Base-by-base conservation (phyloP, 2,888 invertebrate genomes). In the Laothoe populi region DNA sequence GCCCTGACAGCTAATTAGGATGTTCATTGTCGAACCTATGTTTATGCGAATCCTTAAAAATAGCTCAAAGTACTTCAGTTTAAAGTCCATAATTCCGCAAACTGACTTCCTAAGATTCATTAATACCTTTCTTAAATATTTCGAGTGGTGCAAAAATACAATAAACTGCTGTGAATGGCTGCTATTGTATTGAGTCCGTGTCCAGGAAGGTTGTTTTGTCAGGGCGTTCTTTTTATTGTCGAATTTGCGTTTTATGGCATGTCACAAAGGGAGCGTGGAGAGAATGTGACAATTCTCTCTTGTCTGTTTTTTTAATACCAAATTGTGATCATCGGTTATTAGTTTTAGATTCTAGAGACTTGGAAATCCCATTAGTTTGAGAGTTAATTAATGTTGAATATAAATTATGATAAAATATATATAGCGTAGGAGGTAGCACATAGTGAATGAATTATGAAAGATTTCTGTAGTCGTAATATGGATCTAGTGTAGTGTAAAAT, bases 241-340 rank as follows among this genome's bases (percentile, higher is more conserved):
- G 81, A 92, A 92, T 92, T 92, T 92, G 92, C 91, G 91, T 92
- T 92, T 92, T 92, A 92, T 91, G 83, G 89, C 74, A 82, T 82
- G 84, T 86, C 83, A 78, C 85, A 81, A 80, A 87, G 88, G 87
- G 88, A 83, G 78, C 74, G 77, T 73, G 81, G 79, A 83, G 79
- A 76, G 80, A 85, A 84, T 87, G 87, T 90, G 90, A 87, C 87
- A 89, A 82, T 75, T 84, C 73, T 78, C 82, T 81, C 79, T 81
- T 79, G 70, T 80, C 74, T 85, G 74, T 75, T 75, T 74, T 78
- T 82, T 77, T 71, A 69, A 71, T 77, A 71, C 69, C 70, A 67
- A 74, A 71, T 71, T 70, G 63, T 69, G 67, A 72, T 78, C 78
- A 80, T 72, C 70, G 69, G 62, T 1, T 31, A 4, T 26, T 26